Evolutionary conservation across 2,797 vertebrate genomes (phyloP), one percentile per base, ranked within the genome.

Genomic region (Enteromius thamalakanensis): DNA sequence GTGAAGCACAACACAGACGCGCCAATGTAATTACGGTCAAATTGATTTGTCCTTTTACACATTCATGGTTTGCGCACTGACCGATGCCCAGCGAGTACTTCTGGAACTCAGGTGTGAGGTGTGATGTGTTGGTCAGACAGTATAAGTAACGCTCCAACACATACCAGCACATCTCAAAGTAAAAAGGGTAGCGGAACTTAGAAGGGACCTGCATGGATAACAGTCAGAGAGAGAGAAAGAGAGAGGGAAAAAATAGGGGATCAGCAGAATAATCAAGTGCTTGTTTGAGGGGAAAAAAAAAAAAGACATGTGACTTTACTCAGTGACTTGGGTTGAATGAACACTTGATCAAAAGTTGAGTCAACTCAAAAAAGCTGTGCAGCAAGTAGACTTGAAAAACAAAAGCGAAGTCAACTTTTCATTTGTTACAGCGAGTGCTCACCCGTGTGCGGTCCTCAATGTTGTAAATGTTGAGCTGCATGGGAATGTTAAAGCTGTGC

Each of bases 151-250:
- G 94, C 89, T 99, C 98, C 90, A 99, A 91, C 86, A 97, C 98
- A 0, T 99, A 99, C 98, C 98, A 99, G 86, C 98, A 99, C 98
- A 99, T 99, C 93, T 99, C 98, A 0, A 98, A 99, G 89, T 97
- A 99, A 90, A 99, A 99, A 0, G 98, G 98, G 77, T 99, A 99
- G 74, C 98, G 97, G 83, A 99, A 99, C 92, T 99, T 99, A 86
- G 97, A 92, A 81, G 98, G 98, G 83, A 99, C 98, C 98, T 99
- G 91, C 42, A 74, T 6, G 32, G 37, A 70, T 12, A 62, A 10
- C 10, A 29, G 15, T 58, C 1, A 0, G 11, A 40, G 37, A 40
- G 42, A 42, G 40, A 42, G 2, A 42, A 9, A 42, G 4, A 34
- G 42, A 3, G 2, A 26, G 26, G 26, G 26, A 26, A 26, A 26